These are phyloP conservation scores for Machimus rusticus DNA, from an alignment of 2,888 invertebrate species.

Conservation along the genomic window DNA sequence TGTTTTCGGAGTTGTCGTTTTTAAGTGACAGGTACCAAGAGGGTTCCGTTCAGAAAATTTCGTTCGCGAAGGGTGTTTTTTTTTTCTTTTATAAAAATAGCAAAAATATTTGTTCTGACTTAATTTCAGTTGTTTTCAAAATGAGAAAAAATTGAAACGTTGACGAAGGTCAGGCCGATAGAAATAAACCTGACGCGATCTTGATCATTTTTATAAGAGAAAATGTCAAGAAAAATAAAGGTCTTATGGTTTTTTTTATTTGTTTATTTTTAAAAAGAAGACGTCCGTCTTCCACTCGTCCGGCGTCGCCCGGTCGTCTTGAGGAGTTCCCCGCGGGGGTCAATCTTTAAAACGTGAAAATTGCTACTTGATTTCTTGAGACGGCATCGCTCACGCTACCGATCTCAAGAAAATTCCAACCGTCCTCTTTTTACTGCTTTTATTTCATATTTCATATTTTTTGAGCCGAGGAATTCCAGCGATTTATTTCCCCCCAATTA, in stretches of 20 bases:
- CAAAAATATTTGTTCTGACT: too few species aligned
- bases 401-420: not conserved
- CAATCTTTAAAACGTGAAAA: not conserved
- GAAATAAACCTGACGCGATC: not conserved
- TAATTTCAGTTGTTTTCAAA: too few species aligned
- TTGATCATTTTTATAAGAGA: not conserved
- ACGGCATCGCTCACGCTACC: not conserved
- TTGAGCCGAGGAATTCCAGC: not conserved
- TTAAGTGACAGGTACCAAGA: too few species aligned
- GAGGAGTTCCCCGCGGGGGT: not conserved
- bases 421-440: not conserved
- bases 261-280: not conserved
- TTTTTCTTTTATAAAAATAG: too few species aligned
- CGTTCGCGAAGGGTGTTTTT: too few species aligned
- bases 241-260: not conserved
- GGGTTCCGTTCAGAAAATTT: too few species aligned
- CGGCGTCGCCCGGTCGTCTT: not conserved
- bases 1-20: too few species aligned
- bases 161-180: not conserved
- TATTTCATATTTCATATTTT: not conserved
- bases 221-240: constrained; percentile 14
- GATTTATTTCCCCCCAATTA: not conserved
- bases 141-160: not conserved
- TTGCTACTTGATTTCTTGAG: not conserved
- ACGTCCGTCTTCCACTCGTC: not conserved